A percentile compares a stretch with the other conserved stretches of the same genome.
Conservation (phyloP, 2,797 vertebrate genomes). For the Etheostoma nigrum region DNA sequence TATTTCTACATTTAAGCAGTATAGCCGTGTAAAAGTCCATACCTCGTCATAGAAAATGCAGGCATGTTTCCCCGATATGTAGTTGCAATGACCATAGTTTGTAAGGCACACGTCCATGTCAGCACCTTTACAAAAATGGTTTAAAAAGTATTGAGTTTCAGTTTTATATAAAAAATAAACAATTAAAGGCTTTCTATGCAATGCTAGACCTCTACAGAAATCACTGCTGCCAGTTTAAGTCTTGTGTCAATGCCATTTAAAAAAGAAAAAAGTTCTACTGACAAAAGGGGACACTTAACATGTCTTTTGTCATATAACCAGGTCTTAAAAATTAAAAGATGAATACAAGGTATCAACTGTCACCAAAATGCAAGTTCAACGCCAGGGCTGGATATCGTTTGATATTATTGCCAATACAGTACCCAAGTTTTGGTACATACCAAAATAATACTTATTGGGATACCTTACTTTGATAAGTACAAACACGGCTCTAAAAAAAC, state of each 20-base stretch:
- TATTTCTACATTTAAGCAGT: not conserved
- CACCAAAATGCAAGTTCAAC: not conserved
- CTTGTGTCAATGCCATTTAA: not conserved
- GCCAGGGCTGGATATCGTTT: not conserved
- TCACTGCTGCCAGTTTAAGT: not conserved
- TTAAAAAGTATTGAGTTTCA: not conserved
- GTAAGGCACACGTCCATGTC: slow-evolving; percentile 99
- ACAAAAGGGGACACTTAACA: not conserved
- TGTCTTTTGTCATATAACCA: not conserved
- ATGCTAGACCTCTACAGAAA: too few species aligned
- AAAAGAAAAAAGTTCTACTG: too few species aligned
- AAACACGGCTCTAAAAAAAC: not conserved
- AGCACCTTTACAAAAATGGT: slow-evolving; percentile 86
- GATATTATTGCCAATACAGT: not conserved
- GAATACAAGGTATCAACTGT: not conserved
- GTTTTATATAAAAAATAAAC: not conserved
- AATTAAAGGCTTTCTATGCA: too few species aligned
- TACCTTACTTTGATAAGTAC: not conserved
- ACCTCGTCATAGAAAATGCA: slow-evolving; percentile 99
- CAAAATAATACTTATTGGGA: not conserved
- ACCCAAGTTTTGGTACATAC: not conserved
- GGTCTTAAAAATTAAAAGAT: not conserved
- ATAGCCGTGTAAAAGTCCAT: not conserved
- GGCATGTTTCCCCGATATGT: slow-evolving; percentile 97
- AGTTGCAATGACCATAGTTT: slow-evolving; percentile 98